Base-by-base conservation (phyloP, 2,797 vertebrate genomes). In the Phalloptychus januarius region DNA sequence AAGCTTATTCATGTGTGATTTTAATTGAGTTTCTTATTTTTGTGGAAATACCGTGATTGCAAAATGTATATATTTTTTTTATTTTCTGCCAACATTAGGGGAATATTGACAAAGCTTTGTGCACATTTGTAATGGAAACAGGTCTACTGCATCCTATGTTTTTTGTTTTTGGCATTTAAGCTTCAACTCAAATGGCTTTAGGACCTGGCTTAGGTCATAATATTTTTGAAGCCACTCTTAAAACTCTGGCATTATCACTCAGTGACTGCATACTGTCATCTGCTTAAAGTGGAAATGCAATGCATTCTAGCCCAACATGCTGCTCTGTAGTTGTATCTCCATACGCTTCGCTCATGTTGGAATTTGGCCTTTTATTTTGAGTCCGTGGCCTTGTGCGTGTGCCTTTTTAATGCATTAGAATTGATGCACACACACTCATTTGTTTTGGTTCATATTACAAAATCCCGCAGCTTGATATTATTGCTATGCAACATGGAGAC, bases 391-490 rank as follows among this genome's bases (percentile, higher is more conserved):
- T 42, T n/a, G 38, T 44, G 38, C n/a, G n/a, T 44, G 23, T 15
- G 12, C 25, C 36, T 4, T 70, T 70, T 70, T 44, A 44, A 42
- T 70, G 20, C 7, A 12, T n/a, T 15, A 42, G 72, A 75, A 13
- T 13, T 58, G 56, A 50, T 69, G 67, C 77, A 72, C 31, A 20
- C 52, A 65, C n/a, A 44, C 63, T 56, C 71, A 77, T 84, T 86
- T 88, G 86, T 79, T 89, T 79, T 76, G 72, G 79, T 83, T 84
- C 77, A 84, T 78, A 86, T 88, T 83, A 87, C 86, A 83, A 85
- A 88, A 87, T 80, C 88, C 80, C 80, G 77, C 61, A 78, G 80
- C 88, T 88, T 84, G 75, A 77, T 91, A 75, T 89, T 86, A 92
- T 88, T 88, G 81, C 88, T 72, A 86, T 86, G 82, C 82, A 84